Percentiles rank a stretch among this genome's conserved stretches.
phyloP scores from a whole-genome alignment of 2,888 invertebrate species.

The Drosophila fungiperda region DNA sequence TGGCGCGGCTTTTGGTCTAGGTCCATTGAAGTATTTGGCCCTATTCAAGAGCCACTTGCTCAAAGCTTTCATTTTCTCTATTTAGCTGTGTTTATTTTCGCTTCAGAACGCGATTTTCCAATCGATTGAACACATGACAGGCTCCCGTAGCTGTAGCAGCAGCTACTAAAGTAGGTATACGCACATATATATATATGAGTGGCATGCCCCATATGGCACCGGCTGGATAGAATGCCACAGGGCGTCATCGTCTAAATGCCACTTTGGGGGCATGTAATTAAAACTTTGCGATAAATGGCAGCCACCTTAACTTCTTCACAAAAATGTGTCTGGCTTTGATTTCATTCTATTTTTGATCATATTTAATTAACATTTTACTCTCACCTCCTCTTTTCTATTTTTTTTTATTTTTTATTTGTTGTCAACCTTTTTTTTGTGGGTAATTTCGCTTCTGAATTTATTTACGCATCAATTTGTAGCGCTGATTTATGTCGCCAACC shows the following conservation, averaged over 20 bases:
- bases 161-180: slow-evolving; percentile 54
- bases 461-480: slow-evolving; percentile 78
- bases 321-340: slow-evolving; percentile 30
- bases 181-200: slow-evolving; percentile 23
- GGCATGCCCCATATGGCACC: slow-evolving; percentile 43
- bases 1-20: slow-evolving; percentile 21
- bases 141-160: slow-evolving; percentile 29
- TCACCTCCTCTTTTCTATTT: slow-evolving; percentile 16
- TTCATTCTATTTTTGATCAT: slow-evolving; percentile 69
- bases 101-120: slow-evolving; percentile 80
- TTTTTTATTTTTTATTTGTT: not conserved
- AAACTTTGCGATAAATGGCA: slow-evolving; percentile 55
- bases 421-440: slow-evolving; percentile 57
- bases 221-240: slow-evolving; percentile 29
- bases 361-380: slow-evolving; percentile 72
- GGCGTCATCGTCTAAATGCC: slow-evolving; percentile 29
- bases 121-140: slow-evolving; percentile 78
- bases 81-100: slow-evolving; percentile 80
- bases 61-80: slow-evolving; percentile 68
- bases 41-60: slow-evolving; percentile 19
- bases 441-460: slow-evolving; percentile 52
- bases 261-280: slow-evolving; percentile 44
- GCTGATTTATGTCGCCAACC: slow-evolving; percentile 73
- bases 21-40: slow-evolving; percentile 35
- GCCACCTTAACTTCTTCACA: slow-evolving; percentile 32